These are phyloP conservation scores for Chorisops tibialis DNA, from an alignment of 2,888 invertebrate species.

Conservation along the genomic window DNA sequence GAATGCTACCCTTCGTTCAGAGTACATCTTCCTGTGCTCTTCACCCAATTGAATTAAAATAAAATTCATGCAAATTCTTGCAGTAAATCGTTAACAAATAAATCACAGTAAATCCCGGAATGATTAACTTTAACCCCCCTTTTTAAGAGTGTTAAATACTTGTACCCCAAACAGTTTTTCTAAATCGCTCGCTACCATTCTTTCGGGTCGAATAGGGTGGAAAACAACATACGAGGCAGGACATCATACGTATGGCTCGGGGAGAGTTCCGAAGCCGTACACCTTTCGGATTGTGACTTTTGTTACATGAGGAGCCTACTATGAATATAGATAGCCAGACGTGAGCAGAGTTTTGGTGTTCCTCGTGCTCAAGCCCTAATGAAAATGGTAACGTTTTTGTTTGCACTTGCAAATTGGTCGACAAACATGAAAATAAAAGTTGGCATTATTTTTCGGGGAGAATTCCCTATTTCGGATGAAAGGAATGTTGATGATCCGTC, in stretches of 20 bases:
- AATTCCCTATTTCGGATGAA: too few relatives aligned
- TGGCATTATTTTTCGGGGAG: not conserved
- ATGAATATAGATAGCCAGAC: too few relatives aligned
- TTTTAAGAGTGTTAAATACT: slow-evolving; percentile 26
- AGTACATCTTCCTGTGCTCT: too few relatives aligned
- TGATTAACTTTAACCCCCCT: slow-evolving; percentile 30
- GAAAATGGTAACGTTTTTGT: slow-evolving; percentile 41
- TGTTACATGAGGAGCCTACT: too few relatives aligned
- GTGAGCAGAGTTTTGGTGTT: not conserved
- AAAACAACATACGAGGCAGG: too few relatives aligned
- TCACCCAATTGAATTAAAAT: slow-evolving; percentile 27
- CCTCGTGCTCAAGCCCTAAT: slow-evolving; percentile 37
- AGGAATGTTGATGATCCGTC: too few relatives aligned
- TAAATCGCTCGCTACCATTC: too few relatives aligned
- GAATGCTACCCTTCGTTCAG: not conserved
- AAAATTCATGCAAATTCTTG: slow-evolving; percentile 27
- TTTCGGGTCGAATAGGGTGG: too few relatives aligned
- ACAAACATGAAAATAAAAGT: slow-evolving; percentile 34
- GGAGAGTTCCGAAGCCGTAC: too few relatives aligned
- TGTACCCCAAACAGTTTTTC: too few relatives aligned
- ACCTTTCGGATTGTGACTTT: too few relatives aligned
- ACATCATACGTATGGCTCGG: too few relatives aligned
- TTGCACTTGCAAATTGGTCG: slow-evolving; percentile 42
- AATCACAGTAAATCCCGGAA: slow-evolving; percentile 32
- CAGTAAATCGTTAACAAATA: slow-evolving; percentile 35